Base-by-base conservation (phyloP, 37 sponge, comb jelly and placozoan genomes). In the Agelas oroides region DNA sequence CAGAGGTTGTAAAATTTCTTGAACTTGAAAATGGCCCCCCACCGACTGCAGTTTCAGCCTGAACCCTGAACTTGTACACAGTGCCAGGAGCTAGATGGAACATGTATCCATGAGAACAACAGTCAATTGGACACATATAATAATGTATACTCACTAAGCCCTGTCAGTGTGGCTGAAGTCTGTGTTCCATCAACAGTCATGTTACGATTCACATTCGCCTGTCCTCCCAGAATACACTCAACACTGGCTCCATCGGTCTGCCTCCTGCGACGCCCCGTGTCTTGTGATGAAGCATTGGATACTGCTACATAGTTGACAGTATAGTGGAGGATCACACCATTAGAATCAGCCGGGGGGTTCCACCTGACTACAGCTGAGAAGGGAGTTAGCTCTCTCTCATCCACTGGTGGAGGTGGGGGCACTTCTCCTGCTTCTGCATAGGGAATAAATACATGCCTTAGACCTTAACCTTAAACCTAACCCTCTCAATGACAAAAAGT, bases 111-210 rank as follows among this genome's bases (percentile, higher is more conserved):
- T 46, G 46, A 46, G 8, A 46, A 46, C 8, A 46, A 12, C 46
- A 46, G 46, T 46, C n/a, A n/a, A n/a, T n/a, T n/a, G n/a, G n/a
- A n/a, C n/a, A n/a, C n/a, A n/a, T n/a, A n/a, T n/a, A n/a, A n/a
- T n/a, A n/a, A n/a, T n/a, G n/a, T n/a, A n/a, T 11, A 52, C 87
- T 78, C 18, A 86, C 87, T 78, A 20, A 86, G 70, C 61, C 70
- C 33, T 38, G 34, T 39, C 15, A 86, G 64, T 34, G 34, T 36
- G 24, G 40, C 46, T 68, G 61, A 59, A 23, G 79, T 86, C 32
- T 86, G 62, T 11, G 53, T 32, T 25, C 79, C 79, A 70, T 25
- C 61, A 0, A 86, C 70, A 18, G 64, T 60, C 0, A 71, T 14
- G 30, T 55, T 78, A 28, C 59, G 24, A 24, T 76, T 46, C 19